Evolutionary conservation across 2,888 invertebrate species (phyloP).

Genomic region (Agrilus cyanescens): DNA sequence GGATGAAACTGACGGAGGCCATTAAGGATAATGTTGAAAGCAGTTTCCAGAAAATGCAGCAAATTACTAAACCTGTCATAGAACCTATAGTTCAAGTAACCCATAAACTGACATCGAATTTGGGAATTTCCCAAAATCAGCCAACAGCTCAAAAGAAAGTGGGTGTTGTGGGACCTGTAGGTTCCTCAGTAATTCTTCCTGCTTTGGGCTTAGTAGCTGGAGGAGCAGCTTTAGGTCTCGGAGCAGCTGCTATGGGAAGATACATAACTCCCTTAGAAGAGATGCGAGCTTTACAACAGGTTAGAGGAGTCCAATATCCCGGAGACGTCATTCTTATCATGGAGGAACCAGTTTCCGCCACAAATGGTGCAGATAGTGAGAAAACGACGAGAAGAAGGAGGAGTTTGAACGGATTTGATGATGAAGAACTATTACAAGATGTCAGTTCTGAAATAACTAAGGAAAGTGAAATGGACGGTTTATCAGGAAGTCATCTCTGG

Average conservation of each 20-base stretch:
- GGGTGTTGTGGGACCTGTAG: constrained; percentile 45
- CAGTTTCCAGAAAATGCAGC: constrained; percentile 57
- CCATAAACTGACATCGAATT: constrained; percentile 65
- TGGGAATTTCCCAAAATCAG: constrained; percentile 47
- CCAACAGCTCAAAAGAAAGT: constrained; percentile 51
- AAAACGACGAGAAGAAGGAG: constrained; percentile 7
- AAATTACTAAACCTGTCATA: constrained; percentile 52
- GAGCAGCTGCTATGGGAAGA: constrained; percentile 66
- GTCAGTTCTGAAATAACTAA: constrained; percentile 27
- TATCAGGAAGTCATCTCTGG: constrained; percentile 43
- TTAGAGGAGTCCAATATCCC: constrained; percentile 12
- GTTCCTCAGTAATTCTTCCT: constrained; percentile 54
- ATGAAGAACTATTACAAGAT: constrained; percentile 31
- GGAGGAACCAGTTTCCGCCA: constrained; percentile 11
- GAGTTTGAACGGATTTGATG: constrained; percentile 30
- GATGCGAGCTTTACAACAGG: constrained; percentile 23
- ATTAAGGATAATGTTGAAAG: constrained; percentile 60
- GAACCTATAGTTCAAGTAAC: constrained; percentile 69
- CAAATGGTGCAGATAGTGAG: not conserved
- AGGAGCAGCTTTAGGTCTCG: constrained; percentile 72
- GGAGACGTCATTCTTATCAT: constrained; percentile 28
- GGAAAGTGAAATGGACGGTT: constrained; percentile 22
- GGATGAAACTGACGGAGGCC: constrained; percentile 61
- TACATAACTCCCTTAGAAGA: constrained; percentile 38
- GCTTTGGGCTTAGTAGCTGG: constrained; percentile 68